Evolutionary conservation across 2,797 vertebrate species (phyloP), one percentile per base, ranked within the genome.

Genomic region (Rhinichthys osculus): DNA sequence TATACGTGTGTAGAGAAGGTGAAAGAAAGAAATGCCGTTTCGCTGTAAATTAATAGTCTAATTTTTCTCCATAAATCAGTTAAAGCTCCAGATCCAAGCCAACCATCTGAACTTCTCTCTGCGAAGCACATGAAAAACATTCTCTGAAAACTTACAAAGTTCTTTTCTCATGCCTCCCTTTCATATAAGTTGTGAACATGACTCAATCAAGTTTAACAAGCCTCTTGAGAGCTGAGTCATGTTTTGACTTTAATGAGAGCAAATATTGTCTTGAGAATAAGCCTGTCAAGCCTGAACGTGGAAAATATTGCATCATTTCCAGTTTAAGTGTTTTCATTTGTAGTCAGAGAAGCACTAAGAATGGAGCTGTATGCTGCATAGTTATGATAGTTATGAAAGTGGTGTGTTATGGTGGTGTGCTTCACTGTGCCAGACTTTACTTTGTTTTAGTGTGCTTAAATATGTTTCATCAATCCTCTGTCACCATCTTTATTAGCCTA

Each of bases 121-220:
- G 70, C 38, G 30, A 59, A n/a, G 57, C 44, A 44, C 35, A 54
- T 70, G 52, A 80, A 87, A 80, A 70, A 69, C 35, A 54, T 71
- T 79, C 40, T 59, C 50, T 85, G 57, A 73, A 66, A 67, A 83
- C 57, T 67, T 30, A 47, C 71, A 71, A 21, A 62, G 23, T 64
- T 64, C 9, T n/a, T 54, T 35, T 52, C 81, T 27, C 21, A 27
- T 67, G 47, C 62, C 50, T 83, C 66, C 21, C 30, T 87, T 80
- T 86, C 90, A 21, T 64, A 44, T 9, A 83, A 87, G 30, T 71
- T 76, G 47, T 85, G 47, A 72, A 62, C 62, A 89, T 88, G 78
- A 83, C 81, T 89, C 87, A 89, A 42, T 59, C 54, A 78, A 74
- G 23, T 21, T 72, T 86, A 88, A 87, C 82, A 87, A 88, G 84